A percentile compares a stretch with the other conserved stretches of the same genome.
These are phyloP conservation scores for Heliconius hewitsoni DNA, from an alignment of 1,140 invertebrate species.

Conservation along the genomic window DNA sequence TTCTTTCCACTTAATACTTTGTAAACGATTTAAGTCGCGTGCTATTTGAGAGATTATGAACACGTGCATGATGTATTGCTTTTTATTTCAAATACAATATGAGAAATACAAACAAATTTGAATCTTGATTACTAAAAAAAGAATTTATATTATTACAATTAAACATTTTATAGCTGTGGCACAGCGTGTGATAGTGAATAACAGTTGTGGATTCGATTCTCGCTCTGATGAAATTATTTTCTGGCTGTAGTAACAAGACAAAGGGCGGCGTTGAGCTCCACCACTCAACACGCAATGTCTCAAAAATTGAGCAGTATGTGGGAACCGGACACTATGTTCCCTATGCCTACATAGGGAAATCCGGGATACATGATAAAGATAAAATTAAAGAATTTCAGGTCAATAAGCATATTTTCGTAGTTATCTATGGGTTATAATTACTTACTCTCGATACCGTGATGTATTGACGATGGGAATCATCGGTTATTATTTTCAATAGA, in stretches of 20 bases:
- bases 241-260: neutral
- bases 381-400: neutral
- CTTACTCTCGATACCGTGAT: slow-evolving; percentile 4
- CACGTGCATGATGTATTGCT: slow-evolving; percentile 32
- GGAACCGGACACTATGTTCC: neutral
- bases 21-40: slow-evolving; percentile 35
- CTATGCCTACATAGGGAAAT: neutral
- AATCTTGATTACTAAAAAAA: neutral
- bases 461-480: neutral
- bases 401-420: slow-evolving; percentile 23
- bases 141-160: neutral
- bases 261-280: neutral
- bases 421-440: slow-evolving; percentile 16
- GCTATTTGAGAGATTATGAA: slow-evolving; percentile 31
- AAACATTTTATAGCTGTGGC: too few relatives aligned
- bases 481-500: neutral
- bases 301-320: neutral
- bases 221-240: neutral
- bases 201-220: too few relatives aligned
- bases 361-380: neutral
- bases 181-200: too few relatives aligned
- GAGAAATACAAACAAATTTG: slow-evolving; percentile 9
- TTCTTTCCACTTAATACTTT: slow-evolving; percentile 25
- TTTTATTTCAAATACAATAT: slow-evolving; percentile 23
- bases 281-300: neutral